phyloP scores from a whole-genome alignment of 2,888 invertebrate genomes.

The Hyles lineata region DNA sequence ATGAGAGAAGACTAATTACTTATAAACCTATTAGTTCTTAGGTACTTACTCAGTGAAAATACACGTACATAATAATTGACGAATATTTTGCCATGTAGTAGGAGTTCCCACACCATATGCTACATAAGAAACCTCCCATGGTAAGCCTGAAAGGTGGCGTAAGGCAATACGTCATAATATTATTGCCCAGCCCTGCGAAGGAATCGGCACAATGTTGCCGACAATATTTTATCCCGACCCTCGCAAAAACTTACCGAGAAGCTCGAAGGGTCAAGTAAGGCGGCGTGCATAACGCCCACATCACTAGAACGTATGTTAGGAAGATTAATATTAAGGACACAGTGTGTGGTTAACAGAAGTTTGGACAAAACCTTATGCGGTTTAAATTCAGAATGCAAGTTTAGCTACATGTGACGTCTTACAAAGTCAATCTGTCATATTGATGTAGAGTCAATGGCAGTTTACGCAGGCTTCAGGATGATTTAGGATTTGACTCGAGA shows the following conservation, averaged over 20 bases:
- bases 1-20: too few species aligned
- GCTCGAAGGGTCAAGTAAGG: slow-evolving; percentile 56
- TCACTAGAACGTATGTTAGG: neutral
- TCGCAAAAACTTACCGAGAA: slow-evolving; percentile 53
- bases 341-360: neutral
- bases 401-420: too few species aligned
- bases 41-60: too few species aligned
- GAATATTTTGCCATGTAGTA: too few species aligned
- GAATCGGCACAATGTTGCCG: slow-evolving; percentile 72
- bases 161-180: slow-evolving; percentile 83
- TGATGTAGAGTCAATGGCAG: too few species aligned
- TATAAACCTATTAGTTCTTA: too few species aligned
- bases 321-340: neutral
- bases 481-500: too few species aligned
- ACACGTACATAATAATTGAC: too few species aligned
- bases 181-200: slow-evolving; percentile 77
- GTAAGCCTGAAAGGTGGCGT: slow-evolving; percentile 62
- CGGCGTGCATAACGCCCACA: slow-evolving; percentile 48
- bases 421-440: too few species aligned
- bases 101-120: neutral
- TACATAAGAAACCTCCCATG: slow-evolving; percentile 29
- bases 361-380: too few species aligned
- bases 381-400: too few species aligned
- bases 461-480: too few species aligned
- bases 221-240: slow-evolving; percentile 78